Evolutionary conservation across 2,113 vertebrate species (phyloP), one percentile per base, ranked within the genome.

Genomic region (Lamprotornis superbus): DNA sequence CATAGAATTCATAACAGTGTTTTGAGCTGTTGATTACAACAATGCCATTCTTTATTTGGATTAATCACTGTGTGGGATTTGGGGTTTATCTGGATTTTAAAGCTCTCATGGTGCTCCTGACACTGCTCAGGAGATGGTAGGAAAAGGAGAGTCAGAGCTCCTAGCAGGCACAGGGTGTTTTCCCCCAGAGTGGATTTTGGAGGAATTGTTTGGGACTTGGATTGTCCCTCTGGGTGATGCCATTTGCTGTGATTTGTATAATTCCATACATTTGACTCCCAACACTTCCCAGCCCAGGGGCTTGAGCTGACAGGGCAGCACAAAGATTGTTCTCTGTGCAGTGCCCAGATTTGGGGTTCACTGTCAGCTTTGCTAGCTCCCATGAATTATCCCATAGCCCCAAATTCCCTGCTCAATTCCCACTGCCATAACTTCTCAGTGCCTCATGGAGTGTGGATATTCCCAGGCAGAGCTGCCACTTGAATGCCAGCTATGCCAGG

Each of bases 351-450:
- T 17, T 49, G 46, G 23, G 46, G 13, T 27, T 40, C 46, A 5
- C 17, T 40, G 4, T n/a, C 23, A 16, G 22, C 30, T 52, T 10
- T 63, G 5, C 30, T 63, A 13, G 8, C 8, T 52, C 4, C 12
- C 10, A 27, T 40, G 4, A 42, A n/a, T 63, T 42, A 22, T 7
- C 25, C 22, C 28, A 20, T 1, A 25, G 57, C 28, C 28, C 74
- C 2, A 0, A 2, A 40, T 33, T 61, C 37, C 57, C 22, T 50
- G 28, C 57, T 77, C 3, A 25, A 2, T 40, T 77, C 18, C 30
- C 5, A 1, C 46, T 8, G 6, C 3, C 9, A 28, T 63, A 8
- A 7, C 10, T 23, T 10, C 23, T 1, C 59, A 13, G 46, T 27
- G 57, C 75, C 37, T 25, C 75, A 12, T 6, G 10, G 35, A 31